These are phyloP conservation scores for Ptychadena robeensis DNA, from an alignment of 2,797 vertebrate species.

Conservation along the genomic window DNA sequence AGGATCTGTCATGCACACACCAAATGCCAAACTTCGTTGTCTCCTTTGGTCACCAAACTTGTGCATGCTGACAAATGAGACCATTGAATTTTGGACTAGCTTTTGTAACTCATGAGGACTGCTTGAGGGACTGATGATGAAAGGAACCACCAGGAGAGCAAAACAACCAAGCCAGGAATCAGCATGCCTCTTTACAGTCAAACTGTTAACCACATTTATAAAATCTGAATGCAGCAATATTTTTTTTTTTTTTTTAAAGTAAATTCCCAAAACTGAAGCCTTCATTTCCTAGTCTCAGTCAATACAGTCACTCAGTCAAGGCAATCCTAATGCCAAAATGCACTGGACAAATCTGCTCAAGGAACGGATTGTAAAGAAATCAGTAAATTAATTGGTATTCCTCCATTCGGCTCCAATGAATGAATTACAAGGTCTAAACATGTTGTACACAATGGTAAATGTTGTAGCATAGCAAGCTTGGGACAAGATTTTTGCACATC, in stretches of 20 bases:
- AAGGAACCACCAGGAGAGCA: not conserved
- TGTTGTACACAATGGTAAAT: conserved; percentile 76
- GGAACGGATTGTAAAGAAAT: conserved; percentile 60
- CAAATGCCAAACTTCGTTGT: conserved; percentile 3
- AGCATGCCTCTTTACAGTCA: not conserved
- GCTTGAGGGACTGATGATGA: not conserved
- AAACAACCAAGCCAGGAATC: not conserved
- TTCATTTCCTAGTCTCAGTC: not conserved
- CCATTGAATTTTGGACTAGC: conserved; percentile 4
- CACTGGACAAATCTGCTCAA: conserved; percentile 53
- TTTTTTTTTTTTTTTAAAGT: not conserved
- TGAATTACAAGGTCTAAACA: conserved; percentile 75
- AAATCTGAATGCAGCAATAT: conserved; percentile 23
- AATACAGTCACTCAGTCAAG: not conserved
- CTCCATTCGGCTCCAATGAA: conserved; percentile 73
- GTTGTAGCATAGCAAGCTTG: conserved; percentile 81
- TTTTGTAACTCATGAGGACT: not conserved
- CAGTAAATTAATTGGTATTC: conserved; percentile 61
- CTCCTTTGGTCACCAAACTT: conserved; percentile 16
- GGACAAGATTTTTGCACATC: conserved; percentile 78
- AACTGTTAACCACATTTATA: not conserved
- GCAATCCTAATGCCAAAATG: not conserved
- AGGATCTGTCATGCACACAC: not conserved
- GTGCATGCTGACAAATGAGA: not conserved
- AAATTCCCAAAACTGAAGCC: not conserved